A percentile compares a stretch with the other conserved stretches of the same genome.
These are phyloP conservation scores for Ditula angustiorana DNA, from an alignment of 2,888 invertebrate species.

Conservation along the genomic window DNA sequence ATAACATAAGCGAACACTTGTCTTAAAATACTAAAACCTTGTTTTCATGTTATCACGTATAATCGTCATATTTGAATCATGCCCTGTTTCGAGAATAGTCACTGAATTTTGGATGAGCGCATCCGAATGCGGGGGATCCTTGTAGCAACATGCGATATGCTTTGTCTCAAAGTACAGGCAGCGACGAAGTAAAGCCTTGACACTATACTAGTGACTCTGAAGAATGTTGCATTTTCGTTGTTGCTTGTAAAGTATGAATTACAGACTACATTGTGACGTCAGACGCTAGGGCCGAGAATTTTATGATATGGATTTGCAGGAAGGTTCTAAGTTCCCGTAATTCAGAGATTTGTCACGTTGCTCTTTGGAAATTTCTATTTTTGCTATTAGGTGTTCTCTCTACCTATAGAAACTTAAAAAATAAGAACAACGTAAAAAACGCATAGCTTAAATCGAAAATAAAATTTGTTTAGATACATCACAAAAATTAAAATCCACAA, in stretches of 20 bases:
- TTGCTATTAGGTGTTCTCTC: too few species aligned
- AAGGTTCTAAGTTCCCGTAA: too few species aligned
- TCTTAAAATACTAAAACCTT: too few species aligned
- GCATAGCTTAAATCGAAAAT: too few species aligned
- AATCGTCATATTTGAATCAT: constrained; percentile 23
- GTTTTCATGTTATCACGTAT: constrained; percentile 1
- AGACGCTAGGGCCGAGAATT: background rate
- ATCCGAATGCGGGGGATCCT: constrained; percentile 62
- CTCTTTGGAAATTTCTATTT: too few species aligned
- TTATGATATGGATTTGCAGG: background rate
- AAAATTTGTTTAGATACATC: too few species aligned
- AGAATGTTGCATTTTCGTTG: constrained; percentile 10
- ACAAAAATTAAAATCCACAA: too few species aligned
- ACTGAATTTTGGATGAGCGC: constrained; percentile 56
- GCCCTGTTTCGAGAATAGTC: constrained; percentile 50
- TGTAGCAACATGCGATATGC: constrained; percentile 57
- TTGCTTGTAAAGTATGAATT: constrained; percentile 26
- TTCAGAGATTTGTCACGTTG: too few species aligned
- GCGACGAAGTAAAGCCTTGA: constrained; percentile 47
- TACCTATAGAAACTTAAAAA: too few species aligned
- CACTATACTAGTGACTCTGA: constrained; percentile 3
- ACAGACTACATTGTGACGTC: constrained; percentile 11
- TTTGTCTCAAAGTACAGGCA: constrained; percentile 56
- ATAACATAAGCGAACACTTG: too few species aligned
- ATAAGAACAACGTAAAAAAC: too few species aligned